These are phyloP conservation scores for Drymodes brunneopygia DNA, from an alignment of 2,113 vertebrate species.

Conservation along the genomic window DNA sequence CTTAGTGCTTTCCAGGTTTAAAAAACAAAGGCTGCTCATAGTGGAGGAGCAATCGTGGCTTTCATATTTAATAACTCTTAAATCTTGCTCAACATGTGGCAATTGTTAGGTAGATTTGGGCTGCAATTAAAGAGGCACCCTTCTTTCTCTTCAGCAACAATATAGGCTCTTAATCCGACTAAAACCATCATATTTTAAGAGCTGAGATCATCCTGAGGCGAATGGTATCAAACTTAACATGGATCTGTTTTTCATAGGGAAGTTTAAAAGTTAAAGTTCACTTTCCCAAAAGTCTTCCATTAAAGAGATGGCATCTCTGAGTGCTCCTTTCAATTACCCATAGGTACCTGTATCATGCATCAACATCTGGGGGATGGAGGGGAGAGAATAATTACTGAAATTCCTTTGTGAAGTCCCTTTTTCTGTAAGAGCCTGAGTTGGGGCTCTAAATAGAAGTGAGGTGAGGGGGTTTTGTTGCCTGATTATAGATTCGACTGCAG, in stretches of 20 bases:
- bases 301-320: background rate
- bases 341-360: slow-evolving; percentile 15
- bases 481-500: slow-evolving; percentile 18
- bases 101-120: slow-evolving; percentile 79
- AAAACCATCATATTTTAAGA: slow-evolving; percentile 74
- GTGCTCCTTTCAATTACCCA: background rate
- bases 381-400: slow-evolving; percentile 39
- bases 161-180: slow-evolving; percentile 74
- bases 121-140: slow-evolving; percentile 75
- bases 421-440: background rate
- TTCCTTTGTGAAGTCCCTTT: slow-evolving; percentile 37
- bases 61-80: slow-evolving; percentile 77
- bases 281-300: slow-evolving; percentile 33
- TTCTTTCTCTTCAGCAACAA: slow-evolving; percentile 71
- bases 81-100: slow-evolving; percentile 75
- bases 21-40: slow-evolving; percentile 61
- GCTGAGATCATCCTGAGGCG: slow-evolving; percentile 72
- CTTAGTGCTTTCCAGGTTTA: slow-evolving; percentile 52
- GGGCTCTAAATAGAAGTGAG: background rate
- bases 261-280: slow-evolving; percentile 54
- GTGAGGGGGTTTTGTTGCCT: slow-evolving; percentile 5
- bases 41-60: slow-evolving; percentile 46
- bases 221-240: slow-evolving; percentile 66
- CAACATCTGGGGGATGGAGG: slow-evolving; percentile 28
- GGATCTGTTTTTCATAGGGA: slow-evolving; percentile 58